A percentile compares a stretch with the other conserved stretches of the same genome.
These are phyloP conservation scores for Zeugodacus cucurbitae DNA, from an alignment of 1,140 invertebrate species.

Conservation along the genomic window DNA sequence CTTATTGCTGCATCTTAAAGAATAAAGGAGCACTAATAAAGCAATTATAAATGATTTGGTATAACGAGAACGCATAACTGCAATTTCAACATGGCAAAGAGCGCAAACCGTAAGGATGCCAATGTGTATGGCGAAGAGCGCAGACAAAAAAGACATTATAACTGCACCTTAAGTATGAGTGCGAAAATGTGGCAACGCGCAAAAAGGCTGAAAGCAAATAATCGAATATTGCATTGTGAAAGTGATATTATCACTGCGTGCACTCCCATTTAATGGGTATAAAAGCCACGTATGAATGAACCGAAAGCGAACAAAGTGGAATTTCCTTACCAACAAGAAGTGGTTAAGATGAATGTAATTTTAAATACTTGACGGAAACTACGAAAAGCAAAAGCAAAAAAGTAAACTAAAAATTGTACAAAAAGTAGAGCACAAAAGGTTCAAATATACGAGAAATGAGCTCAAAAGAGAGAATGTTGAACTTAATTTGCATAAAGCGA, in stretches of 20 bases:
- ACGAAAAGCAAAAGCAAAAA: neutral
- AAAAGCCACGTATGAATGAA: neutral
- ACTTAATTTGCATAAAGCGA: slow-evolving; percentile 21
- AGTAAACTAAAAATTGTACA: neutral
- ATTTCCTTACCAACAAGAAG: slow-evolving; percentile 35
- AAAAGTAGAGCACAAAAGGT: neutral
- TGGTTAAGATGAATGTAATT: neutral
- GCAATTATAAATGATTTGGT: neutral
- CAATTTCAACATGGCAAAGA: neutral
- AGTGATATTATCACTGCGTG: neutral
- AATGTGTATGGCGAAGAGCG: neutral
- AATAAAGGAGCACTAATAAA: neutral
- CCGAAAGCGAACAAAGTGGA: neutral
- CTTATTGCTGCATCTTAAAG: too few relatives aligned
- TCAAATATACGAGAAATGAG: neutral
- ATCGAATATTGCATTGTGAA: neutral
- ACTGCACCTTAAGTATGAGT: neutral
- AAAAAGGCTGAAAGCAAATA: neutral
- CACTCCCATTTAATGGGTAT: neutral
- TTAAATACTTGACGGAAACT: neutral
- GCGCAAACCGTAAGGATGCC: neutral
- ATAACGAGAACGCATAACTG: neutral
- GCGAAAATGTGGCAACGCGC: neutral
- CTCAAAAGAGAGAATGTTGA: neutral
- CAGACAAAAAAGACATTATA: neutral